Evolutionary conservation across 2,113 vertebrate genomes (phyloP).

Genomic region (Ranitomeya variabilis): DNA sequence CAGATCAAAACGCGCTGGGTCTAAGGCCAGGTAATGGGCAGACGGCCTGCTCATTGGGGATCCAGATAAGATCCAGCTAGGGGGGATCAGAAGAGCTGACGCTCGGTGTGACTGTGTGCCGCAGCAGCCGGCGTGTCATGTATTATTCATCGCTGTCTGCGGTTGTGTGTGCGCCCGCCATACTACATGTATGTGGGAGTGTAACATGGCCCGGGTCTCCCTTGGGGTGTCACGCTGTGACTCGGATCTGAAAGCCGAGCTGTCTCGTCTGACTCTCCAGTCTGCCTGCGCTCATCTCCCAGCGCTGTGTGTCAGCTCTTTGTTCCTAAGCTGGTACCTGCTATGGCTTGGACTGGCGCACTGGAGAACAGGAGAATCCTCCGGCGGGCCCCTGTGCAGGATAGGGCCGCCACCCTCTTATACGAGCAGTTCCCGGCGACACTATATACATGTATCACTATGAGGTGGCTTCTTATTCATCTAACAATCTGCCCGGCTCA

Average conservation of each 20-base stretch:
- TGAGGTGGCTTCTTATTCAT: too few species aligned
- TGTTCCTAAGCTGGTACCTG: not conserved
- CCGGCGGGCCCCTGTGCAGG: too few species aligned
- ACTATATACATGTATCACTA: too few species aligned
- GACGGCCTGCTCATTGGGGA: not conserved
- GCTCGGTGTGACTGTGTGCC: not conserved
- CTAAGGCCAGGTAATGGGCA: not conserved
- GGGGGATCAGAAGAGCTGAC: not conserved
- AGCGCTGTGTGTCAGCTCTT: not conserved
- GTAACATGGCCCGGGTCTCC: not conserved
- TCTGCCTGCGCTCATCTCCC: constrained; percentile 14
- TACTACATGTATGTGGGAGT: constrained; percentile 14
- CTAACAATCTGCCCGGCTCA: too few species aligned
- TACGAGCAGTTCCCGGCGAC: too few species aligned
- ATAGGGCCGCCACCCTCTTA: too few species aligned
- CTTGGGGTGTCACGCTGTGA: not conserved
- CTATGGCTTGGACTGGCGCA: too few species aligned
- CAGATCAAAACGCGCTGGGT: not conserved
- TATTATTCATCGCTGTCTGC: constrained; percentile 26
- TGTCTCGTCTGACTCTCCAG: constrained; percentile 11
- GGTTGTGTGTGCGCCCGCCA: not conserved
- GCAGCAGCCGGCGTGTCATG: not conserved
- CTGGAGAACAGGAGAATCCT: too few species aligned
- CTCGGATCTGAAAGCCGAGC: constrained; percentile 39
- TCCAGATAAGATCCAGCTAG: too few species aligned